A percentile compares a stretch with the other conserved stretches of the same genome.
phyloP scores from a whole-genome alignment of 2,888 invertebrate genomes.

The Taenaris catops region DNA sequence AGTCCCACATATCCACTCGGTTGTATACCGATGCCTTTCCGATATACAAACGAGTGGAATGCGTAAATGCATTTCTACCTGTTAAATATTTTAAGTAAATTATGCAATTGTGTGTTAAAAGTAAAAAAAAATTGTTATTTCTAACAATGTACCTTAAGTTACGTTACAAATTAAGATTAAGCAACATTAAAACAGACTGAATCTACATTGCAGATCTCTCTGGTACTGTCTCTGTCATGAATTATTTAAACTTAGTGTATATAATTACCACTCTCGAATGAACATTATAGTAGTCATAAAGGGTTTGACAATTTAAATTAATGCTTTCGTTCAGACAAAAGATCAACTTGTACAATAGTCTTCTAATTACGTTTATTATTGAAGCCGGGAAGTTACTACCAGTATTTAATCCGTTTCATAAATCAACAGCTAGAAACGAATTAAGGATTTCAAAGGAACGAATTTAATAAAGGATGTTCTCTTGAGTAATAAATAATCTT shows the following conservation, averaged over 20 bases:
- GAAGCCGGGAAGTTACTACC: conserved; percentile 7
- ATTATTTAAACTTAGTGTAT: conserved; percentile 5
- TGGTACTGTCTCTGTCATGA: not conserved
- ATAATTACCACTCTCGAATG: conserved; percentile 5
- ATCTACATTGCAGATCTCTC: no score
- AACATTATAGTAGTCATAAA: conserved; percentile 13
- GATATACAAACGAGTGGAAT: no score
- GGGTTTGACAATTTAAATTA: conserved; percentile 11
- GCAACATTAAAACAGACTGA: no score
- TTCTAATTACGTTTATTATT: conserved; percentile 12
- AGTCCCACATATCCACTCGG: no score
- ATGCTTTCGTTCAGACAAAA: conserved; percentile 12
- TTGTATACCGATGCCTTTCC: no score
- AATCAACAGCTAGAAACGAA: conserved; percentile 9
- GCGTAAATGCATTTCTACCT: no score
- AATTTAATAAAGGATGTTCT: conserved; percentile 7
- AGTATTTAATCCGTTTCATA: conserved; percentile 10
- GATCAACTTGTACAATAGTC: conserved; percentile 9
- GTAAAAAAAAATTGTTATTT: no score
- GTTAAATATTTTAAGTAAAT: no score
- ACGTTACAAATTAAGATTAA: no score
- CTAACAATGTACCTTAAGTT: no score
- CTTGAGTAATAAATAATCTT: conserved; percentile 8
- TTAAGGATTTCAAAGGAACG: conserved; percentile 5
- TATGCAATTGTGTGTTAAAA: no score